A percentile compares a stretch with the other conserved stretches of the same genome.
phyloP scores from a whole-genome alignment of 2,797 vertebrate species.

The Sorex maritimensis region DNA sequence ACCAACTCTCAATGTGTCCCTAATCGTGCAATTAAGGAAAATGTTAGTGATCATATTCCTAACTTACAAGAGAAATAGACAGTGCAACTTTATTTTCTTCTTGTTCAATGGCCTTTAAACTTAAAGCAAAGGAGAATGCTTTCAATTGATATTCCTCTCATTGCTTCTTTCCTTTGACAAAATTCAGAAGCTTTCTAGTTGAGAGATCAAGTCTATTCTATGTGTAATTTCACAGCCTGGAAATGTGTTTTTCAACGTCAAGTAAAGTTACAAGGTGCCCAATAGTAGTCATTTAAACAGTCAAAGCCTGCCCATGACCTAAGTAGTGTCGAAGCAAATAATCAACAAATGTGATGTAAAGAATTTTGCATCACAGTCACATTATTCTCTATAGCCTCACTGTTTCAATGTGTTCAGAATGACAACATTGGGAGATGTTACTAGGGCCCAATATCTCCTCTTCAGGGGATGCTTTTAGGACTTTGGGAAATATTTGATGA shows the following conservation, averaged over 20 bases:
- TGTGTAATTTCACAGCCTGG: constrained; percentile 4
- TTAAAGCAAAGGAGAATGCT: constrained; percentile 32
- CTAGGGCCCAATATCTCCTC: background rate
- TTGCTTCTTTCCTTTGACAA: constrained; percentile 50
- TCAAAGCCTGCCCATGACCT: background rate
- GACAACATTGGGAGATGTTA: background rate
- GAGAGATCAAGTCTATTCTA: background rate
- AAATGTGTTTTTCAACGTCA: constrained; percentile 46
- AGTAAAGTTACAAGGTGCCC: background rate
- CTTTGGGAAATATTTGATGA: constrained; percentile 4
- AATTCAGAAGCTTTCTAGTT: constrained; percentile 42
- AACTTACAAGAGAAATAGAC: constrained; percentile 53
- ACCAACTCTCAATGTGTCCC: constrained; percentile 51
- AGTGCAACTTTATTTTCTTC: constrained; percentile 20
- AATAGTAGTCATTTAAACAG: constrained; percentile 8
- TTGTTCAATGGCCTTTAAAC: constrained; percentile 46
- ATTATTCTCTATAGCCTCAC: background rate
- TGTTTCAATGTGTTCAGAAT: background rate
- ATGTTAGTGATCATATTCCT: constrained; percentile 56
- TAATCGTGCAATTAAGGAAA: constrained; percentile 70
- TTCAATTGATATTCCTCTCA: background rate
- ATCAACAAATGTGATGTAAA: background rate
- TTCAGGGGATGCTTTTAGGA: background rate
- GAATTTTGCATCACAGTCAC: background rate
- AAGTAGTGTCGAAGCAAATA: background rate